Percentiles rank a stretch among this genome's conserved stretches.
These are phyloP conservation scores for Scaptomyza montana DNA, from an alignment of 1,140 invertebrate species.

Conservation along the genomic window DNA sequence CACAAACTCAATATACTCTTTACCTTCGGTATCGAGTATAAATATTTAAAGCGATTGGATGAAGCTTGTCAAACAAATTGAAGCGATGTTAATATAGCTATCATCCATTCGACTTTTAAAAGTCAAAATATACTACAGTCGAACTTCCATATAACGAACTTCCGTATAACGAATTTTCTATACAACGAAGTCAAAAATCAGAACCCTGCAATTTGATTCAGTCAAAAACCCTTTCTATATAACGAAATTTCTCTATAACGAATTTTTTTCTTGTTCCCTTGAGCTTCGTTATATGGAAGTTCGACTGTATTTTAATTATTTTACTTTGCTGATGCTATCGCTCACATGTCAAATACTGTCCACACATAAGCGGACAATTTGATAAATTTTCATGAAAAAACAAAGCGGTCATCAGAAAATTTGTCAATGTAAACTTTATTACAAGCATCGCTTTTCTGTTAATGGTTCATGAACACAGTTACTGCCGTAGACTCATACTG, in stretches of 20 bases:
- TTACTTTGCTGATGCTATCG: conserved; percentile 4
- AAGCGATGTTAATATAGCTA: neutral
- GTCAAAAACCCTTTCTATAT: too few species aligned
- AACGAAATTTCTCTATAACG: too few species aligned
- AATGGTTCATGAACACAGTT: conserved; percentile 54
- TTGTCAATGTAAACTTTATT: conserved; percentile 78
- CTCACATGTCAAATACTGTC: conserved; percentile 19
- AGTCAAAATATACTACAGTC: neutral
- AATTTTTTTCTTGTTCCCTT: too few species aligned
- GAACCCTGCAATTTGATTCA: too few species aligned
- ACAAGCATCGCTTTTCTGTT: conserved; percentile 64
- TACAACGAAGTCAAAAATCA: too few species aligned
- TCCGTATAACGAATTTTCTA: too few species aligned
- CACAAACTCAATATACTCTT: too few species aligned
- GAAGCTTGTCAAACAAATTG: neutral
- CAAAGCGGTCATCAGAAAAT: conserved; percentile 62
- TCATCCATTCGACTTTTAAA: neutral
- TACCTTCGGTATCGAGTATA: too few species aligned
- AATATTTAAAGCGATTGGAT: too few species aligned
- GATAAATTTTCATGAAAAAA: conserved; percentile 64
- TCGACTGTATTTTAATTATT: conserved; percentile 4
- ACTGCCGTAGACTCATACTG: neutral
- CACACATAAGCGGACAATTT: conserved; percentile 45
- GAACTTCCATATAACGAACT: too few species aligned
- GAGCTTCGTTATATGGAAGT: too few species aligned